phyloP scores from a whole-genome alignment of 2,113 vertebrate genomes.

The Bostrychus sinensis region DNA sequence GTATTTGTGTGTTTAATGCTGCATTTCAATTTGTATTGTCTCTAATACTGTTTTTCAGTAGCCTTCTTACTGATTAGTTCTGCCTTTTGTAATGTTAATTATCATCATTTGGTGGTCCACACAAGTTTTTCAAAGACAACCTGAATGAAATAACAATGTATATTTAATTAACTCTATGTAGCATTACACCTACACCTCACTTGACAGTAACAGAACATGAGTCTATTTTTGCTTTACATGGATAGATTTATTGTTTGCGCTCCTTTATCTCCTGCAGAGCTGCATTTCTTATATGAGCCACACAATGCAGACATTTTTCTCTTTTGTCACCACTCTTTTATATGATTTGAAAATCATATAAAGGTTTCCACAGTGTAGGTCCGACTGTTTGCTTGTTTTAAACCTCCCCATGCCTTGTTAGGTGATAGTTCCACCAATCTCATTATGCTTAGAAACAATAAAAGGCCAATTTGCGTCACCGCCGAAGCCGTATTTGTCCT shows the following conservation, averaged over 20 bases:
- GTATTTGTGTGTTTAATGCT: too few relatives aligned
- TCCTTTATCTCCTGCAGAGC: background rate
- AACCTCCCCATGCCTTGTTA: constrained; percentile 47
- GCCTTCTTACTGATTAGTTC: too few relatives aligned
- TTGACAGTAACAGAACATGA: too few relatives aligned
- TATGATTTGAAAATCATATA: constrained; percentile 31
- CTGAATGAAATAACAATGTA: too few relatives aligned
- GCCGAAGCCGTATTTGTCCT: constrained; percentile 52
- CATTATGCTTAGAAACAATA: constrained; percentile 60
- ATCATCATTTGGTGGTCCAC: too few relatives aligned
- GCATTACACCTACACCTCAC: too few relatives aligned
- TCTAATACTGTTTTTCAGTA: too few relatives aligned
- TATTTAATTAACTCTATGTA: too few relatives aligned
- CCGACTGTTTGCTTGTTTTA: constrained; percentile 47
- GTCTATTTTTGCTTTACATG: too few relatives aligned
- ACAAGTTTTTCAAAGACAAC: too few relatives aligned
- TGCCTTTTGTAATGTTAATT: too few relatives aligned
- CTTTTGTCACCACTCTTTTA: constrained; percentile 52
- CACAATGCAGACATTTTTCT: background rate
- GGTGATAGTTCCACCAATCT: constrained; percentile 43
- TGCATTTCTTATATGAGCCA: background rate
- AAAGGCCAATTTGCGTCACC: constrained; percentile 58
- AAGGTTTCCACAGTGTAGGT: constrained; percentile 20
- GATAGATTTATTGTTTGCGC: constrained; percentile 5
- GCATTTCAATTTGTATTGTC: too few relatives aligned